These are phyloP conservation scores for Drosophila vallismaia DNA, from an alignment of 2,888 invertebrate genomes.

Conservation along the genomic window DNA sequence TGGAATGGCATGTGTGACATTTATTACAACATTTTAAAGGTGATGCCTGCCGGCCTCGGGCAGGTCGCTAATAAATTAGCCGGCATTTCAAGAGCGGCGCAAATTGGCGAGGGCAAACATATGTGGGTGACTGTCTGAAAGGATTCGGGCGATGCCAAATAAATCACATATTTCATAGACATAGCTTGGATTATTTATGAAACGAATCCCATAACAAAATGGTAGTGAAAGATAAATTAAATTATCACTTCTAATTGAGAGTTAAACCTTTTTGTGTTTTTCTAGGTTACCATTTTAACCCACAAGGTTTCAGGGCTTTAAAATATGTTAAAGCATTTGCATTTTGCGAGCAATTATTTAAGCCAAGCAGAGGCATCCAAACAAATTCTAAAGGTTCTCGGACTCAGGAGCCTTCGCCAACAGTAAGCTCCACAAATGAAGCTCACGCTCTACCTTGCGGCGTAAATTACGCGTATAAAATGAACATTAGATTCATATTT, in stretches of 20 bases:
- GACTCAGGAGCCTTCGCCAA: slow-evolving; percentile 15
- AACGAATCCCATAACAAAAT: slow-evolving; percentile 11
- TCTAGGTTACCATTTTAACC: not conserved
- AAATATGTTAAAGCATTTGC: slow-evolving; percentile 15
- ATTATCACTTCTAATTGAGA: slow-evolving; percentile 24
- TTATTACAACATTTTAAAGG: slow-evolving; percentile 71
- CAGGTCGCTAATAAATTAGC: slow-evolving; percentile 69
- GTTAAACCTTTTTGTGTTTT: not conserved
- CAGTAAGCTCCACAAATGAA: slow-evolving; percentile 31
- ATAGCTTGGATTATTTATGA: slow-evolving; percentile 19
- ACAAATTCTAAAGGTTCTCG: not conserved
- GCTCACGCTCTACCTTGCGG: slow-evolving; percentile 45
- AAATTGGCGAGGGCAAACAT: slow-evolving; percentile 56
- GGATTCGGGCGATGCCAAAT: slow-evolving; percentile 40
- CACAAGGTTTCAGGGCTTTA: not conserved
- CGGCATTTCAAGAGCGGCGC: slow-evolving; percentile 60
- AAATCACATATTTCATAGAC: slow-evolving; percentile 59
- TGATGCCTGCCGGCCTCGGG: slow-evolving; percentile 50
- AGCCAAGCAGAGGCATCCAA: not conserved
- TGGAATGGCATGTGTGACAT: slow-evolving; percentile 67
- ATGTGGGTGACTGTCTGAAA: slow-evolving; percentile 42
- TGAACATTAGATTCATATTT: slow-evolving; percentile 80
- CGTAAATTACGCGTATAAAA: slow-evolving; percentile 79
- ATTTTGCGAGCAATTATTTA: not conserved
- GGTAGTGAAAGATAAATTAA: slow-evolving; percentile 17